These are phyloP conservation scores for Formica exsecta DNA, from an alignment of 1,140 invertebrate genomes.

Conservation along the genomic window DNA sequence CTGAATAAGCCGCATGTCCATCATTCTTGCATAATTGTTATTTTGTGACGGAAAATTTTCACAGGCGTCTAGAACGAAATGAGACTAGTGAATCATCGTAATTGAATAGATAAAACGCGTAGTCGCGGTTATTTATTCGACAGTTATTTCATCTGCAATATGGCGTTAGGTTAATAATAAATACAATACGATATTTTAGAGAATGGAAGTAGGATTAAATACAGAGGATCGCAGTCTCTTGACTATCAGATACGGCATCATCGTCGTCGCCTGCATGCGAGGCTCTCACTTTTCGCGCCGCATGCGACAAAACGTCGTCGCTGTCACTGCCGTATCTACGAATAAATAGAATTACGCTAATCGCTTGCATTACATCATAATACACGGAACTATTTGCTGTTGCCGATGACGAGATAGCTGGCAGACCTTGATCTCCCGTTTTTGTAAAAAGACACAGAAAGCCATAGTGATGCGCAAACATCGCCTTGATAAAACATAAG, in stretches of 20 bases:
- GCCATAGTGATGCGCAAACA: not conserved
- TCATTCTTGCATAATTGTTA: not conserved
- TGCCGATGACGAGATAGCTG: slow-evolving; percentile 74
- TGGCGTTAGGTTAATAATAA: too few species aligned
- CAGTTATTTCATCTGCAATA: too few species aligned
- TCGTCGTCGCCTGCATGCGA: not conserved
- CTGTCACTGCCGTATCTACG: slow-evolving; percentile 60
- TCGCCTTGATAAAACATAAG: not conserved
- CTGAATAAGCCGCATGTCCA: not conserved
- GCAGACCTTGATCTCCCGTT: slow-evolving; percentile 75
- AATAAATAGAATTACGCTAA: slow-evolving; percentile 82
- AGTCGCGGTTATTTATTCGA: not conserved
- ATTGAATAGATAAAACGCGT: not conserved
- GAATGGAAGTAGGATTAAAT: not conserved
- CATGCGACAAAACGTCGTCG: slow-evolving; percentile 12
- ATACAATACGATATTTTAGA: not conserved
- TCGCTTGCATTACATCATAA: slow-evolving; percentile 81
- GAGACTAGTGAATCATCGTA: not conserved
- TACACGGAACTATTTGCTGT: slow-evolving; percentile 76
- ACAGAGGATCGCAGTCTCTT: not conserved
- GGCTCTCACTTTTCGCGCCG: slow-evolving; percentile 20
- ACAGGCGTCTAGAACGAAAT: not conserved
- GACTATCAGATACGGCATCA: not conserved
- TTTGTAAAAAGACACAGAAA: not conserved
- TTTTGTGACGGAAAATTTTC: not conserved